These are phyloP conservation scores for Nemotelus nigrinus DNA, from an alignment of 2,888 invertebrate species.

Conservation along the genomic window DNA sequence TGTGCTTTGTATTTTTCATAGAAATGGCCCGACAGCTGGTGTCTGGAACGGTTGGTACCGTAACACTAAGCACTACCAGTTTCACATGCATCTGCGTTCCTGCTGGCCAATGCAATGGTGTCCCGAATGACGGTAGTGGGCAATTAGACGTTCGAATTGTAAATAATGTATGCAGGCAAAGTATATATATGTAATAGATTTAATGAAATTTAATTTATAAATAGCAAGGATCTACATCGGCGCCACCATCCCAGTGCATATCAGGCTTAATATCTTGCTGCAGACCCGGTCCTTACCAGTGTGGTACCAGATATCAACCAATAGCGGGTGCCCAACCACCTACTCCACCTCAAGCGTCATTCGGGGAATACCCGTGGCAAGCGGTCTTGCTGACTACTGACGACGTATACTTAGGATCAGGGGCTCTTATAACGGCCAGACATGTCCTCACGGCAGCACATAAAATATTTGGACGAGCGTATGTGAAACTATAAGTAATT, in stretches of 20 bases:
- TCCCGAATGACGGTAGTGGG: conserved; percentile 67
- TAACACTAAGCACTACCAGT: not conserved
- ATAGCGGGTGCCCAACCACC: conserved; percentile 58
- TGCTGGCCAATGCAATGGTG: conserved; percentile 58
- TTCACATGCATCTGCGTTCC: conserved; percentile 61
- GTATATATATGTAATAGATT: not conserved
- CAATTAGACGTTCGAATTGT: conserved; percentile 73
- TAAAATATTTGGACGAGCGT: conserved; percentile 65
- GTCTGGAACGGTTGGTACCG: conserved; percentile 31
- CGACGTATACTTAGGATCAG: conserved; percentile 77
- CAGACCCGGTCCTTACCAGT: conserved; percentile 59
- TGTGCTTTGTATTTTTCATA: conserved; percentile 8
- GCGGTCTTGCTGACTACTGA: conserved; percentile 70
- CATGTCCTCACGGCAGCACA: conserved; percentile 81
- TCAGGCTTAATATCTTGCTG: conserved; percentile 60
- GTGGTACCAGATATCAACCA: conserved; percentile 59
- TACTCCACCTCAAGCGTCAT: conserved; percentile 69
- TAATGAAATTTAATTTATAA: not conserved
- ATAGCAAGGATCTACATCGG: conserved; percentile 33
- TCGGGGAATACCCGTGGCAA: conserved; percentile 81
- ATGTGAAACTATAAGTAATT: no score
- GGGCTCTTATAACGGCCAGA: conserved; percentile 73
- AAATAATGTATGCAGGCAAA: conserved; percentile 66
- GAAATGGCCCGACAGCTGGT: conserved; percentile 42
- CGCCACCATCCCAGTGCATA: conserved; percentile 55